Base-by-base conservation (phyloP, 1,140 invertebrate genomes). In the Bombus ignitus region DNA sequence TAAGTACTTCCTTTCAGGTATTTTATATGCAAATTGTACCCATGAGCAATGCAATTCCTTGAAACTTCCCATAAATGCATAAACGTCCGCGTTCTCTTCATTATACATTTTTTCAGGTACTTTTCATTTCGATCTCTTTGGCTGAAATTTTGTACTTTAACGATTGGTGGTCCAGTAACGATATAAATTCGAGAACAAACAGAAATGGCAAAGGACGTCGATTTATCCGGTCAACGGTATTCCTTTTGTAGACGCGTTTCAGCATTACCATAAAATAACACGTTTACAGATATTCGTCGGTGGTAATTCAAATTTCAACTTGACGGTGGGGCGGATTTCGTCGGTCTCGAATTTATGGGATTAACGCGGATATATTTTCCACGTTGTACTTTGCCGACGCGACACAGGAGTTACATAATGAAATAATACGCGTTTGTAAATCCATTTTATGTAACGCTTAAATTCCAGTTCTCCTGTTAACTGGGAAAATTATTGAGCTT, bases 391-490 rank as follows among this genome's bases (percentile, higher is more conserved):
- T 53, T 22, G 68, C 32, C 47, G 28, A 32, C 28, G 35, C 35
- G 66, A 59, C 75, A 62, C 57, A 37, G 37, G 47, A 42, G 37
- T 81, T 81, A 81, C 68, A 73, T 73, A 42, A 81, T 73, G 79
- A 62, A 73, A 81, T 81, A 81, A 73, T 81, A 42, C 79, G 70
- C 68, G 70, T 81, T 81, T 72, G 47, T 18, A 42, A 59, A 81
- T 72, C 79, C 79, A 62, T 73, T 81, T 81, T 73, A 73, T 53
- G 70, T 73, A 73, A 81, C 70, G 79, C 37, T 81, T 59, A 44
- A 81, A 73, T 73, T 73, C 68, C 68, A 28, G 28, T 9, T 35
- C 47, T 15, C 53, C 35, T 44, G 47, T 62, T 73, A 81, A 59
- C 53, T 12, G 37, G 10, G 1, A 10, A 62, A 81, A 73, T 81